Base-by-base conservation (phyloP, 2,888 invertebrate genomes). In the Eristalis intricaria region DNA sequence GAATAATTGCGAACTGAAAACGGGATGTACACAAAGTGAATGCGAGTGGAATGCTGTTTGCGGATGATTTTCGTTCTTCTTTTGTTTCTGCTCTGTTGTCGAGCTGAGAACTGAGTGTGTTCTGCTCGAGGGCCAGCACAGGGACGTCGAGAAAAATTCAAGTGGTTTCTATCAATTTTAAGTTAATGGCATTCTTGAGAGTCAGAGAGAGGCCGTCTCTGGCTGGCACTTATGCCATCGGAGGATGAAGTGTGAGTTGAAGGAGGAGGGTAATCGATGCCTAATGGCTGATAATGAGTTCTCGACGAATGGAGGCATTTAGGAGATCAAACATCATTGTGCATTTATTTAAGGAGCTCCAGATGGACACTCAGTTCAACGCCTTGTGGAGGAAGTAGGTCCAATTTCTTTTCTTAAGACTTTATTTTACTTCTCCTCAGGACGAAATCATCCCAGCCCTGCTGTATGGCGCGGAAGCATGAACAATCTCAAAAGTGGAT, bases 1-100 rank as follows among this genome's bases (percentile, higher is more conserved):
- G 75, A 80, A 84, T 84, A 73, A 80, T 76, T 84, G 71, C 68
- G 64, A 84, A 84, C 71, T 69, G 68, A 43, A 87, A 84, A 71
- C 79, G 23, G 69, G 43, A 70, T 82, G 73, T 70, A 56, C 65
- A 84, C 61, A 80, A 74, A 69, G 74, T 63, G 58, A 50, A 78
- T 29, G 60, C 66, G 66, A 77, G 66, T 65, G 23, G 29, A 19
- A 11, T 38, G 32, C 23, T 38, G 68, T 56, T 76, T 38, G 75
- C 58, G 22, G 50, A 35, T 40, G 19, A 22, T 56, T 22, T 43
- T 23, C 68, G 66, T 71, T 35, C n/a, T 58, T 43, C 7, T 13
- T 61, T 8, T 61, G 11, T 15, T 71, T 71, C 23, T 56, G 35
- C 43, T 15, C 13, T 60, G 23, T 60, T 60, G 60, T 23, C 50